Percentiles rank a stretch among this genome's conserved stretches.
phyloP scores from a whole-genome alignment of 2,113 vertebrate species.

The Eubucco bourcierii region DNA sequence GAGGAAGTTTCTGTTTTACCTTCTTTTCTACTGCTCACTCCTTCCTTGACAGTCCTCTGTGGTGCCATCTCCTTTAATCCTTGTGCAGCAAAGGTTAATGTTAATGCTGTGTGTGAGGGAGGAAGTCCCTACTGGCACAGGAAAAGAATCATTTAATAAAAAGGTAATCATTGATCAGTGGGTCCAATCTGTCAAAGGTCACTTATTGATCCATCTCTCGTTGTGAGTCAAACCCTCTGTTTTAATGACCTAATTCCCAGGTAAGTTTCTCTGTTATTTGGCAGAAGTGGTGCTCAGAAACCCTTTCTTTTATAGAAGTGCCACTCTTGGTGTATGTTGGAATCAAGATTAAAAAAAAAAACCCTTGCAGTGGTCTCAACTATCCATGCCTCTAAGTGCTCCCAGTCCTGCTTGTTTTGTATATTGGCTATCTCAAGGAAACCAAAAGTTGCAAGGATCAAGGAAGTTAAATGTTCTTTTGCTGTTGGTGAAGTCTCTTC shows the following conservation, averaged over 20 bases:
- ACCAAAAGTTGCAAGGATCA: not conserved
- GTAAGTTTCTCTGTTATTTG: constrained; percentile 26
- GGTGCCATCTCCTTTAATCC: constrained; percentile 24
- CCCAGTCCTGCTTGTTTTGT: not conserved
- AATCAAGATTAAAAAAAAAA: not conserved
- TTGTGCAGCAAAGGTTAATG: constrained; percentile 36
- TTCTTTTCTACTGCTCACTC: not conserved
- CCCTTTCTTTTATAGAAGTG: not conserved
- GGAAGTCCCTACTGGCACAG: constrained; percentile 10
- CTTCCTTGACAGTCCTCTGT: not conserved
- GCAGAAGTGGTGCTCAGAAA: not conserved
- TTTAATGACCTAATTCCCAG: constrained; percentile 64
- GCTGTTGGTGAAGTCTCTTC: not conserved
- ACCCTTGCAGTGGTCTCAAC: not conserved
- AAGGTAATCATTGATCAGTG: constrained; percentile 62
- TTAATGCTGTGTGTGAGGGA: constrained; percentile 38
- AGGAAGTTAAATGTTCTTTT: not conserved
- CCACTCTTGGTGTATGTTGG: not conserved
- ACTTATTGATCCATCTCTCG: constrained; percentile 39
- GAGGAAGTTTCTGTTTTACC: not conserved
- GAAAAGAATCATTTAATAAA: constrained; percentile 55
- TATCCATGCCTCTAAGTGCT: not conserved
- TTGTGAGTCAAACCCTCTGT: constrained; percentile 25
- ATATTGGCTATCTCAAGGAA: not conserved
- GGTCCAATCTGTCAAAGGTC: constrained; percentile 20